phyloP scores from a whole-genome alignment of 1,140 invertebrate species.

The Ooceraea biroi region DNA sequence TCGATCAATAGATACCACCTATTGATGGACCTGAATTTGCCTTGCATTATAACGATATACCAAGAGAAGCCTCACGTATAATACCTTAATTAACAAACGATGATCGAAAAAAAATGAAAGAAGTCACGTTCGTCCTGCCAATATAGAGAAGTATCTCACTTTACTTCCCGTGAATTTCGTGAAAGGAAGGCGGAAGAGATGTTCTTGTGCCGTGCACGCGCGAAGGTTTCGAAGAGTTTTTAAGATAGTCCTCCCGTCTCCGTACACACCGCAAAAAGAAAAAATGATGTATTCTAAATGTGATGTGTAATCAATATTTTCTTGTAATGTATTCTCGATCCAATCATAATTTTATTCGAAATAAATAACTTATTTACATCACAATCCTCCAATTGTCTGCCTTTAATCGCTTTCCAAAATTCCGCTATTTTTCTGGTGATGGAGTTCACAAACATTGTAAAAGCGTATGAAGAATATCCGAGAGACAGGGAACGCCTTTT shows the following conservation, averaged over 20 bases:
- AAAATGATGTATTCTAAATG: constrained; percentile 76
- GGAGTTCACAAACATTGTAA: too few species aligned
- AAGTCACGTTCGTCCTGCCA: constrained; percentile 60
- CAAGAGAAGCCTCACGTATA: constrained; percentile 26
- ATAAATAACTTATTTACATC: constrained; percentile 75
- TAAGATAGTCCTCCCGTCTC: constrained; percentile 47
- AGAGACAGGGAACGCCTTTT: too few species aligned
- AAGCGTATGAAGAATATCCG: too few species aligned
- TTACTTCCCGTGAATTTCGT: constrained; percentile 43
- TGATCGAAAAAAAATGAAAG: constrained; percentile 28
- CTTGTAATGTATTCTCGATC: constrained; percentile 75
- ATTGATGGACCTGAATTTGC: constrained; percentile 70
- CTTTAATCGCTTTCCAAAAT: too few species aligned
- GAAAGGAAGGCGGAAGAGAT: constrained; percentile 34
- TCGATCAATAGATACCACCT: constrained; percentile 32
- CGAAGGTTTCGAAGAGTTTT: constrained; percentile 54
- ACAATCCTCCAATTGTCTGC: background rate
- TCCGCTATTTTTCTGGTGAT: too few species aligned
- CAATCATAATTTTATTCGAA: constrained; percentile 69
- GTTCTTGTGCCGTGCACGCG: constrained; percentile 23
- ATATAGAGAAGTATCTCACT: constrained; percentile 52
- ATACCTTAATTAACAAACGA: constrained; percentile 42
- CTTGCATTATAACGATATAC: constrained; percentile 57
- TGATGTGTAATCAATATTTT: constrained; percentile 78
- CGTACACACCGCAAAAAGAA: constrained; percentile 64